Evolutionary conservation across 1,140 invertebrate species (phyloP).

Genomic region (Arctopsyche grandis): DNA sequence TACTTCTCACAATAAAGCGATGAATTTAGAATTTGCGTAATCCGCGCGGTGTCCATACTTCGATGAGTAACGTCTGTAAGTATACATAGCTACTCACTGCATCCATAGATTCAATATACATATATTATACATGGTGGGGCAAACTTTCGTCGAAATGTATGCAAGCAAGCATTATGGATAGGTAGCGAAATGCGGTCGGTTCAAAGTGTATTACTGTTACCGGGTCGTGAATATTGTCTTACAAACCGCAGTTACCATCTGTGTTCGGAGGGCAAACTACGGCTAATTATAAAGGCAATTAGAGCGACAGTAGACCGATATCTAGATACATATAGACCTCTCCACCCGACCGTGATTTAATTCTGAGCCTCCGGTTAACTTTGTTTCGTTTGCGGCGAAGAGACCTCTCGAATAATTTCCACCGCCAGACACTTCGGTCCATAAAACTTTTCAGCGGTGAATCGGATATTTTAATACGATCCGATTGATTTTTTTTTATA

Average conservation of each 20-base stretch:
- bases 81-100: no score
- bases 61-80: no score
- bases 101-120: no score
- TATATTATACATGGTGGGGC: no score
- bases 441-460: slow-evolving; percentile 15
- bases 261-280: slow-evolving; percentile 38
- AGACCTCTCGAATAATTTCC: not conserved
- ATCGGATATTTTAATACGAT: not conserved
- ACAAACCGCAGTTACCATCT: slow-evolving; percentile 38
- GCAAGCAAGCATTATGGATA: not conserved
- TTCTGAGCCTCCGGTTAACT: slow-evolving; percentile 14
- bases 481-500: no score
- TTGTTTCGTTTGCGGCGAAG: slow-evolving; percentile 5
- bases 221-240: slow-evolving; percentile 38
- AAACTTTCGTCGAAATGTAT: no score
- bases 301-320: slow-evolving; percentile 40
- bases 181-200: slow-evolving; percentile 13
- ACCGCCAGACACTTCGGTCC: not conserved
- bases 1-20: no score
- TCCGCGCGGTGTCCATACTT: no score
- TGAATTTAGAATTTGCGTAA: no score
- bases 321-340: not conserved
- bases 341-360: slow-evolving; percentile 21
- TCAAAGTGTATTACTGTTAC: slow-evolving; percentile 28
- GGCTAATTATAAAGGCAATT: slow-evolving; percentile 52